Conservation (phyloP, 2,797 vertebrate species). For the Hemitrygon akajei region DNA sequence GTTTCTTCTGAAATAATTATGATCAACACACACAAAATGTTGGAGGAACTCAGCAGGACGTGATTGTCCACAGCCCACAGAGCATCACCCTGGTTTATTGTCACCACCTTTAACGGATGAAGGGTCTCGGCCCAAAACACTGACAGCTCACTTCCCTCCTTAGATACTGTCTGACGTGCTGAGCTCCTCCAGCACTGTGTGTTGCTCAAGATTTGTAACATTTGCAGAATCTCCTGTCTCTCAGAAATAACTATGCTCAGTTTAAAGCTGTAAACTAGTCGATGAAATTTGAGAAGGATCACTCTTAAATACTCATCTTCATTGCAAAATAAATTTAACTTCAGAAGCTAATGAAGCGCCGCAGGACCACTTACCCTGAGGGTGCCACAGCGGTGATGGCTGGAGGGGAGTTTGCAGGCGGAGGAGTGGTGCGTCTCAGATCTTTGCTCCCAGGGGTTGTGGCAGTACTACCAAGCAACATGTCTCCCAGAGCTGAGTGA, state of each 20-base stretch:
- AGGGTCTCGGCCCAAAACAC: no score
- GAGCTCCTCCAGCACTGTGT: no score
- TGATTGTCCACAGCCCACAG: no score
- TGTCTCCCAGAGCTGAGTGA: conserved; percentile 56
- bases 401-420: conserved; percentile 59
- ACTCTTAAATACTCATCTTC: not conserved
- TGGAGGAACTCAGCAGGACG: no score
- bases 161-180: no score
- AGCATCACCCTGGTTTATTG: no score
- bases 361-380: conserved; percentile 54
- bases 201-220: no score
- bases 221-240: no score
- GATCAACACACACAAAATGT: no score
- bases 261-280: not conserved
- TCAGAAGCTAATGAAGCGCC: no score
- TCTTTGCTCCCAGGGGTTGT: conserved; percentile 58
- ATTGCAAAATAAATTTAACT: not conserved
- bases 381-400: conserved; percentile 59
- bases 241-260: not conserved
- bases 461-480: conserved; percentile 57
- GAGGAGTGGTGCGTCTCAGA: conserved; percentile 53
- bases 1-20: not conserved
- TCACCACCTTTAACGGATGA: no score
- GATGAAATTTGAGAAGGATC: not conserved
- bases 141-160: no score